Evolutionary conservation across 30 jellyfish, hydroid and myxozoan species (phyloP), one percentile per base, ranked within the genome.

Genomic region (Hydractinia symbiolongicarpus): DNA sequence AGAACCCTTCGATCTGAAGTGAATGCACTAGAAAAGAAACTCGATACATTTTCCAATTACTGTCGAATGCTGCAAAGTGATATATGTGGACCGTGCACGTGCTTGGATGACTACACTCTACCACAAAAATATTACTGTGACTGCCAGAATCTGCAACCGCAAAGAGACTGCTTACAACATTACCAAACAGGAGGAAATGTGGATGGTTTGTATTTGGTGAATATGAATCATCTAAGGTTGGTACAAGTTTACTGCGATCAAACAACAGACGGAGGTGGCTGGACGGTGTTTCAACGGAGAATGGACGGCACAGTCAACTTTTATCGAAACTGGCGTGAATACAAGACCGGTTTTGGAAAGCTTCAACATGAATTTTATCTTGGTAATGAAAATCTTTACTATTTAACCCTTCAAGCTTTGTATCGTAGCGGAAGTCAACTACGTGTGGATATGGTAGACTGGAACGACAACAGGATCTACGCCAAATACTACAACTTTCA

Each of bases 241-340:
- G 51, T 50, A 20, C 80, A 53, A 71, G 80, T 71, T 53, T 71
- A 71, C n/a, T 71, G 80, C 16, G 80, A 71, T 53, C 80, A 71
- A 71, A 9, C 80, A 71, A 71, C 80, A 6, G 56, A 30, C 9
- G 80, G 80, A 71, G 80, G 80, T 71, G 80, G 80, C 16, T 71
- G 80, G 80, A 71, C 80, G 7, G 80, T 71, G 40, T 20, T 71
- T 7, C 80, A 71, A 20, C 40, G 80, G 2, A 30, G 80, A 20
- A n/a, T n/a, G 11, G 80, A 71, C 5, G 80, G 80, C 7, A 19
- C 80, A 7, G 51, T 60, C 4, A 53, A 71, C 61, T 71, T 71
- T 15, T 9, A 71, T n/a, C 56, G 80, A 11, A 71, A 30, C 51
- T 71, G 80, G 80, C 60, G 51, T 5, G 17, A n/a, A 53, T 71